These are phyloP conservation scores for Gallinago stenura DNA, from an alignment of 2,797 vertebrate species.

Conservation along the genomic window DNA sequence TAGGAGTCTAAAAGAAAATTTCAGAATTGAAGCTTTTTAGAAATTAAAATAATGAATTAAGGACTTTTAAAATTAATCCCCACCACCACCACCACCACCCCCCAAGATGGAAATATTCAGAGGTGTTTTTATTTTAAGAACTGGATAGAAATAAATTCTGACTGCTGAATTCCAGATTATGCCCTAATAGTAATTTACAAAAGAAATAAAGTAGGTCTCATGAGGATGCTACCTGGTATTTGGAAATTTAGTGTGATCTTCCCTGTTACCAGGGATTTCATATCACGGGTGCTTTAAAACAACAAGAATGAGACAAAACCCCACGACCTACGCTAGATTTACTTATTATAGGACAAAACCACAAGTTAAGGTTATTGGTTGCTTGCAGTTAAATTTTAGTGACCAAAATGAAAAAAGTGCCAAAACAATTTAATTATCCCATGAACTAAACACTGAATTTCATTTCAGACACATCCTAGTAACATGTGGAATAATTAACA, in stretches of 20 bases:
- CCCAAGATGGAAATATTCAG: not conserved
- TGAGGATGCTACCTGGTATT: not conserved
- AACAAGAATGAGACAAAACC: fast-evolving
- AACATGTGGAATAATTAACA: not conserved
- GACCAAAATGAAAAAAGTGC: not conserved
- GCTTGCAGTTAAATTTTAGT: not conserved
- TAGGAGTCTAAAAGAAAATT: not conserved
- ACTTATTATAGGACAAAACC: not conserved
- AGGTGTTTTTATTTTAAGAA: not conserved
- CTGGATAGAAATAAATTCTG: not conserved
- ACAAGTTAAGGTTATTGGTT: not conserved
- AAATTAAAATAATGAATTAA: not conserved
- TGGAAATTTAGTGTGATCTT: not conserved
- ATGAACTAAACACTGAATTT: not conserved
- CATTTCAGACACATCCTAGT: not conserved
- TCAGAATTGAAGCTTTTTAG: not conserved
- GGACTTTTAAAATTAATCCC: no score
- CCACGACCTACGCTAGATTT: not conserved
- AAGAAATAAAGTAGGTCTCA: not conserved
- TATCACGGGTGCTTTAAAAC: not conserved
- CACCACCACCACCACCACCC: no score
- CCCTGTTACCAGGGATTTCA: not conserved
- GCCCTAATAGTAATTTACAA: not conserved
- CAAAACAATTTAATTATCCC: not conserved
- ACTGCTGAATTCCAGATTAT: conserved; percentile 42